phyloP scores from a whole-genome alignment of 2,113 vertebrate genomes.

The Archocentrus centrarchus region DNA sequence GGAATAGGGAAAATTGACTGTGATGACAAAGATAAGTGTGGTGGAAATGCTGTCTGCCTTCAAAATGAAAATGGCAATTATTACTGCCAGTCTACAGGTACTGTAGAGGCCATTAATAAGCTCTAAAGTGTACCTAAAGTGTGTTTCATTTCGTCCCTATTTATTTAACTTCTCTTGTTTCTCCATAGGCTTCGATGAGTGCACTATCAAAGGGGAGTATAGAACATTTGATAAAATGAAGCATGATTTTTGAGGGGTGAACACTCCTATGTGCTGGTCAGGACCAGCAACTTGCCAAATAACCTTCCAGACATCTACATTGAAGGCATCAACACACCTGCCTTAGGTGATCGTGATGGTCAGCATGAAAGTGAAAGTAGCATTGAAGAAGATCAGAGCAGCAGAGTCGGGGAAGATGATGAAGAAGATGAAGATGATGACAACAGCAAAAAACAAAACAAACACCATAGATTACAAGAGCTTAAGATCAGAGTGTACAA shows the following conservation, averaged over 20 bases:
- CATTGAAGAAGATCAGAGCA: slow-evolving; percentile 15
- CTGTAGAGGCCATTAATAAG: slow-evolving; percentile 7
- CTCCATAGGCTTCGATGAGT: slow-evolving; percentile 80
- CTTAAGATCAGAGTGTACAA: slow-evolving; percentile 83
- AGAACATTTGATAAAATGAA: slow-evolving; percentile 82
- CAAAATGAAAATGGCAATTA: slow-evolving; percentile 73
- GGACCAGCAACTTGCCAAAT: slow-evolving; percentile 73
- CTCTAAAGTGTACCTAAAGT: not conserved
- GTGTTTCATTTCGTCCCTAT: not conserved
- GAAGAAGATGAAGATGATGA: not conserved
- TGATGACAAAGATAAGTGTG: slow-evolving; percentile 70
- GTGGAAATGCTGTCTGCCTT: slow-evolving; percentile 72
- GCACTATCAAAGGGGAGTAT: slow-evolving; percentile 79
- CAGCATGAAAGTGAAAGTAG: slow-evolving; percentile 30
- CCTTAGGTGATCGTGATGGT: slow-evolving; percentile 17
- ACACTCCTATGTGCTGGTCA: slow-evolving; percentile 79
- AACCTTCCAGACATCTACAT: slow-evolving; percentile 81
- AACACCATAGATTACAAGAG: slow-evolving; percentile 67
- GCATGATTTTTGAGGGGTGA: slow-evolving; percentile 82
- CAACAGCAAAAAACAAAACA: slow-evolving; percentile 17
- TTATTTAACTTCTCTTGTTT: not conserved
- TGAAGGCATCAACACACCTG: slow-evolving; percentile 68
- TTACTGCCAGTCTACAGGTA: slow-evolving; percentile 80
- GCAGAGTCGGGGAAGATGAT: slow-evolving; percentile 16
- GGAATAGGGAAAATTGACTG: slow-evolving; percentile 70